Conservation (phyloP, 1,140 invertebrate genomes). For the Drosophila malerkotliana region DNA sequence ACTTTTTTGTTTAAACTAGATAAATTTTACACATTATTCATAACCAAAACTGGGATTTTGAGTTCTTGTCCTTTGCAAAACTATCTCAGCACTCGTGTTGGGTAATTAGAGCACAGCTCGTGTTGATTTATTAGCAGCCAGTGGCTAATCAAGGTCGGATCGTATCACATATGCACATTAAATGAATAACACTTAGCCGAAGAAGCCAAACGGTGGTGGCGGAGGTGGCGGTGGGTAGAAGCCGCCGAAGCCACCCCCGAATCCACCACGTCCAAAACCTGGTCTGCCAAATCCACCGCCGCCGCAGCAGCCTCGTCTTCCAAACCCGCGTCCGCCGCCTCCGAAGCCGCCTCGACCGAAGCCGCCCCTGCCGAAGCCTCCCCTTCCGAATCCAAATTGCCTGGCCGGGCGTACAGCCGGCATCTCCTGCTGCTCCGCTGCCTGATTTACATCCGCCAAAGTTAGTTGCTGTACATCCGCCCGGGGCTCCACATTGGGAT, state of each 20-base stretch:
- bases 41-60: neutral
- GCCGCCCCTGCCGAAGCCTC: constrained; percentile 24
- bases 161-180: constrained; percentile 52
- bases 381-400: constrained; percentile 52
- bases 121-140: constrained; percentile 44
- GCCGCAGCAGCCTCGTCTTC: constrained; percentile 16
- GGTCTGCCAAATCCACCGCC: constrained; percentile 14
- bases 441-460: constrained; percentile 76
- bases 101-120: constrained; percentile 52
- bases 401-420: constrained; percentile 62
- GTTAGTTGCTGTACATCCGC: constrained; percentile 73
- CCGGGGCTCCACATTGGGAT: constrained; percentile 3
- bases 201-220: constrained; percentile 25
- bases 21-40: neutral
- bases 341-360: constrained; percentile 7
- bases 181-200: constrained; percentile 51
- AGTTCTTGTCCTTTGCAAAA: constrained; percentile 1
- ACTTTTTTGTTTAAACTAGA: neutral
- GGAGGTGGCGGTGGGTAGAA: constrained; percentile 36
- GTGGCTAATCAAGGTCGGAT: constrained; percentile 32
- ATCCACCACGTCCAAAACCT: neutral
- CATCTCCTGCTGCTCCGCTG: constrained; percentile 55
- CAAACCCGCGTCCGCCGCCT: constrained; percentile 4
- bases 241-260: constrained; percentile 25
- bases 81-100: constrained; percentile 30